Conservation (phyloP, 2,113 vertebrate species). For the Xyliphius kryptos region DNA sequence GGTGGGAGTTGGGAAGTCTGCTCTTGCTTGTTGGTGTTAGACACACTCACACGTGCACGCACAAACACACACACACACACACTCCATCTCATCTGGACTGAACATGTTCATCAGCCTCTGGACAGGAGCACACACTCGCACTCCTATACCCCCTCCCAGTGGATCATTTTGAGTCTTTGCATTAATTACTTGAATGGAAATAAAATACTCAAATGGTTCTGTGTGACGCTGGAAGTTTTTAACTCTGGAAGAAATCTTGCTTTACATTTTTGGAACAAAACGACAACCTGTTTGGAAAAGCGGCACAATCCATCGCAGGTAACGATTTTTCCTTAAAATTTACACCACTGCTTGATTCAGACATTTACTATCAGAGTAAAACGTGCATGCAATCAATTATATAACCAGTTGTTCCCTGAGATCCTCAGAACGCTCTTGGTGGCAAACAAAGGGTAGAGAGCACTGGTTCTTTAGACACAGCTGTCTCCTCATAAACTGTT, state of each 20-base stretch:
- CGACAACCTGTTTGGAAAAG: slow-evolving; percentile 46
- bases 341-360: no score
- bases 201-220: slow-evolving; percentile 57
- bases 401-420: not conserved
- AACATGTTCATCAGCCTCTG: slow-evolving; percentile 26
- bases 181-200: slow-evolving; percentile 66
- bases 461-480: slow-evolving; percentile 18
- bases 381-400: not conserved
- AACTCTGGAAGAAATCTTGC: slow-evolving; percentile 62
- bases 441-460: slow-evolving; percentile 17
- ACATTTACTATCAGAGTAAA: not conserved
- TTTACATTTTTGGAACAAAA: slow-evolving; percentile 57
- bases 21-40: slow-evolving; percentile 67
- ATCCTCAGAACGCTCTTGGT: not conserved
- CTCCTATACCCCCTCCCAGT: slow-evolving; percentile 29
- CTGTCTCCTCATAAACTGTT: not conserved
- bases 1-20: slow-evolving; percentile 62
- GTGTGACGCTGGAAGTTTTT: slow-evolving; percentile 64
- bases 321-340: slow-evolving; percentile 15
- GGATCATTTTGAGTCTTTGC: slow-evolving; percentile 53
- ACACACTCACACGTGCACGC: slow-evolving; percentile 53
- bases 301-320: slow-evolving; percentile 60
- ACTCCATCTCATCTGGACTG: slow-evolving; percentile 61
- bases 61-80: slow-evolving; percentile 48
- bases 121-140: slow-evolving; percentile 37